Evolutionary conservation across 2,797 vertebrate species (phyloP).

Genomic region (Argentina silus): DNA sequence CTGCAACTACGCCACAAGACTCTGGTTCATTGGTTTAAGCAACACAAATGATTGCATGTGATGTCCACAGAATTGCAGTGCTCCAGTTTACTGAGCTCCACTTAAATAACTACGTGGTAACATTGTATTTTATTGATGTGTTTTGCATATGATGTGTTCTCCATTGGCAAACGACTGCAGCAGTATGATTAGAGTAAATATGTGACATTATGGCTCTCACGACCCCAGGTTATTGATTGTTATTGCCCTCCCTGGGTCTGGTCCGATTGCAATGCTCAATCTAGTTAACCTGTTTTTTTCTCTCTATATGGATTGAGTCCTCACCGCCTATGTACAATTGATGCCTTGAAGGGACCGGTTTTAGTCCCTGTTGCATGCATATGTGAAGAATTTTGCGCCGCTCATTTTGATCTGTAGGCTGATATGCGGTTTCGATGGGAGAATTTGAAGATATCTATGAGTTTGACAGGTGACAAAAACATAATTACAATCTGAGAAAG

Average conservation of each 20-base stretch:
- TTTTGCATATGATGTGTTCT: slow-evolving; percentile 20
- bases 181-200: slow-evolving; percentile 13
- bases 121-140: slow-evolving; percentile 13
- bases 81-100: slow-evolving; percentile 4
- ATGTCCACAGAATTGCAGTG: slow-evolving; percentile 3
- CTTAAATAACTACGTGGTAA: not conserved
- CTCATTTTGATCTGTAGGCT: not conserved
- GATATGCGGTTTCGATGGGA: not conserved
- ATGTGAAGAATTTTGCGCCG: not conserved
- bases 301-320: not conserved
- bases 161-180: not conserved
- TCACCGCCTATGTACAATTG: not conserved
- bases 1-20: slow-evolving; percentile 3
- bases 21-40: not conserved
- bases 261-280: not conserved
- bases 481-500: slow-evolving; percentile 55
- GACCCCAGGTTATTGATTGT: slow-evolving; percentile 9
- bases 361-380: slow-evolving; percentile 27
- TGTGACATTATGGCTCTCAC: slow-evolving; percentile 5
- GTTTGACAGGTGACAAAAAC: slow-evolving; percentile 19
- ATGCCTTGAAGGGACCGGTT: slow-evolving; percentile 26
- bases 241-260: slow-evolving; percentile 4
- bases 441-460: slow-evolving; percentile 35
- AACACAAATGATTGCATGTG: not conserved
- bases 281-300: not conserved